A percentile compares a stretch with the other conserved stretches of the same genome.
These are phyloP conservation scores for Magallana nippona DNA, from an alignment of 2,888 invertebrate genomes.

Conservation along the genomic window DNA sequence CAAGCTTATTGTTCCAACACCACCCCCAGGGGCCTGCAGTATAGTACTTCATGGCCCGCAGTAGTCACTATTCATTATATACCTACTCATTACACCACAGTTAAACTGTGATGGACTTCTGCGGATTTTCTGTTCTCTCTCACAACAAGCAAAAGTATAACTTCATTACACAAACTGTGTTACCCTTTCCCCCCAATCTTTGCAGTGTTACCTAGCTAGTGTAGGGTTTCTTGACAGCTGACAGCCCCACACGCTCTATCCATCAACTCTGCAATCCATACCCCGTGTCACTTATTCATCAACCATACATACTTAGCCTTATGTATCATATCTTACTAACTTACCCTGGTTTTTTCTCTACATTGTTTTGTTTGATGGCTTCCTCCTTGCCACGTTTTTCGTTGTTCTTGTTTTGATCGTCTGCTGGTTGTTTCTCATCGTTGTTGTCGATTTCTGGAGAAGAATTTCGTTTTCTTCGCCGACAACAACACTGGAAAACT, in stretches of 20 bases:
- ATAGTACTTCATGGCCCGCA: background rate
- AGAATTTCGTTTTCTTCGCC: conserved; percentile 53
- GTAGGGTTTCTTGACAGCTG: too few relatives aligned
- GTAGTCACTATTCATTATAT: background rate
- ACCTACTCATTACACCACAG: background rate
- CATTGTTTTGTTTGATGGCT: conserved; percentile 4
- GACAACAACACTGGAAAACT: conserved; percentile 74
- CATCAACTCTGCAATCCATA: too few relatives aligned
- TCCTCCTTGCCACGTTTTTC: background rate
- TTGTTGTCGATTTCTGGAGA: conserved; percentile 41
- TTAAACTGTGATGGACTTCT: background rate
- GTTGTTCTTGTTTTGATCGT: conserved; percentile 23
- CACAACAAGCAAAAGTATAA: too few relatives aligned
- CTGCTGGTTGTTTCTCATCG: conserved; percentile 42
- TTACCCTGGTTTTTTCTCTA: background rate
- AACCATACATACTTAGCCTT: too few relatives aligned
- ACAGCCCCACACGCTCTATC: too few relatives aligned
- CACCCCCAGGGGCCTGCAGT: background rate
- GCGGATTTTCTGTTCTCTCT: background rate
- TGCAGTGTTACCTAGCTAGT: too few relatives aligned
- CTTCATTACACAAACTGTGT: too few relatives aligned
- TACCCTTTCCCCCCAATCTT: too few relatives aligned
- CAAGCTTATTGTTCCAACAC: conserved; percentile 24
- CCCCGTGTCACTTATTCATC: too few relatives aligned
- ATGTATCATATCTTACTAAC: background rate